Base-by-base conservation (phyloP, 2,888 invertebrate genomes). In the Nebria salina region DNA sequence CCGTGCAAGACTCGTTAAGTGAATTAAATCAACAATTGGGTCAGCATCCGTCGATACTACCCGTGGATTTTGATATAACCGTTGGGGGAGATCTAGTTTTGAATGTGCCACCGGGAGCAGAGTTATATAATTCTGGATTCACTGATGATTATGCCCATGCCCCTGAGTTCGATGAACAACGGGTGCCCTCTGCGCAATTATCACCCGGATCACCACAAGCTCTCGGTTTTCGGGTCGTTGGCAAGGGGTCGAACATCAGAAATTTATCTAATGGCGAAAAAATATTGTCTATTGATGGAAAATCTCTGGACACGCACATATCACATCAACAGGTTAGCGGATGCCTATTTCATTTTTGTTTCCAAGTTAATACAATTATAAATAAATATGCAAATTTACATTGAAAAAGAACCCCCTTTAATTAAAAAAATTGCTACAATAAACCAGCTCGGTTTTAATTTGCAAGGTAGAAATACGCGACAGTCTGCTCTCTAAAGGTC, bases 21-120 rank as follows among this genome's bases (percentile, higher is more conserved):
- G 95, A 97, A 89, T 90, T 98, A 79, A 96, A 96, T 83, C 94
- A 94, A 42, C 97, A 97, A 89, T 92, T 97, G 80, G 93, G 93
- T 66, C 95, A 96, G 86, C 97, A 97, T 90, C 97, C 97, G 13
- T 97, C 97, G 25, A 96, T 97, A 87, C 90, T 97, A 83, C 97
- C 97, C 70, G 95, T 95, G 76, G 97, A 98, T 88, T 98, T 98
- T 89, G 97, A 98, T 87, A 96, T 98, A 80, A 95, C 94, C 85
- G 93, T 95, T 72, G 93, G 95, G 84, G 91, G 90, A 3, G 93
- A 94, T 85, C 88, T 95, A 82, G 91, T 94, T 65, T 88, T 94
- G 41, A 93, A 92, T 86, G 91, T 93, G 3, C 92, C 93, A 76
- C 91, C 92, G 34, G 90, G 90, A 65, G 91, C 91, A 75, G 91